These are phyloP conservation scores for Amphimallon solstitiale DNA, from an alignment of 2,888 invertebrate species.

Conservation along the genomic window DNA sequence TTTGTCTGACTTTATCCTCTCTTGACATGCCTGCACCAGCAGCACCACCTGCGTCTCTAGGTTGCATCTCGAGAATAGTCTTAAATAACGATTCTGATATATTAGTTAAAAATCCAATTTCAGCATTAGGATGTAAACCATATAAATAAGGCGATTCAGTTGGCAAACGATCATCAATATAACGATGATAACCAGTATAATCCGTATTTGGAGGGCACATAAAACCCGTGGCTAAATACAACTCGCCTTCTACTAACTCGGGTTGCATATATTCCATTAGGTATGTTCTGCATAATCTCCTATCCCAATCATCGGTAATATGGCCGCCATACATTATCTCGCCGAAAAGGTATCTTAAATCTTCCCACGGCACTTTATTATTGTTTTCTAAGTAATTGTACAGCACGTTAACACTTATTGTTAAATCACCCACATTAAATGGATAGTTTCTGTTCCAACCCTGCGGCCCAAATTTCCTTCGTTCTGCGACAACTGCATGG, in stretches of 20 bases:
- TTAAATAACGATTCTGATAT: conserved; percentile 87
- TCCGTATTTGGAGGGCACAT: conserved; percentile 88
- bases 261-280: conserved; percentile 88
- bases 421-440: conserved; percentile 86
- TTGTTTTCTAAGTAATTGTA: conserved; percentile 92
- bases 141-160: conserved; percentile 90
- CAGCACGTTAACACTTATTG: conserved; percentile 90
- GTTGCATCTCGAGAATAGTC: conserved; percentile 90
- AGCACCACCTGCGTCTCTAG: conserved; percentile 80
- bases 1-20: conserved; percentile 81
- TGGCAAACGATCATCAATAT: conserved; percentile 88
- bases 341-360: conserved; percentile 91
- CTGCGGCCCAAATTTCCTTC: conserved; percentile 93
- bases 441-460: conserved; percentile 89
- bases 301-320: conserved; percentile 96
- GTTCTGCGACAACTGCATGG: conserved; percentile 92
- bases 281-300: conserved; percentile 86
- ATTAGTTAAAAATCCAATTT: conserved; percentile 91
- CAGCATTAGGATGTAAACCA: conserved; percentile 93
- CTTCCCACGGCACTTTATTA: conserved; percentile 91
- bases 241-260: conserved; percentile 88
- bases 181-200: conserved; percentile 86
- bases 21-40: conserved; percentile 76
- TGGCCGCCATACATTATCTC: conserved; percentile 99
- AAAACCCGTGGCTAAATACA: conserved; percentile 84